These are phyloP conservation scores for Achatina immaculata DNA, from an alignment of 1,140 invertebrate species.

Conservation along the genomic window DNA sequence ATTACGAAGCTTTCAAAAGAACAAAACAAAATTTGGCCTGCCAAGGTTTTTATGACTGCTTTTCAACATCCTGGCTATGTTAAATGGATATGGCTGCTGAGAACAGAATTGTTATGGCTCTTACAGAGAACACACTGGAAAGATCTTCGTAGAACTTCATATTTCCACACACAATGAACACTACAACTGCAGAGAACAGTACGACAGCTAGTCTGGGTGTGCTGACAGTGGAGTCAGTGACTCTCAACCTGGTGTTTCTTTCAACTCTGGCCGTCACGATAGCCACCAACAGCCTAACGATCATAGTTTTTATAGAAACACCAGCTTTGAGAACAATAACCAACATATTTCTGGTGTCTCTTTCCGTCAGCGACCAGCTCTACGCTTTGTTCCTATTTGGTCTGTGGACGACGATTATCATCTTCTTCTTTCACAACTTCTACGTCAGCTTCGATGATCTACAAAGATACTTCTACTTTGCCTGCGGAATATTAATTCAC, in stretches of 20 bases:
- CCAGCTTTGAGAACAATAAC: not conserved
- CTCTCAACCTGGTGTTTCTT: not conserved
- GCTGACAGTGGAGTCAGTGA: not conserved
- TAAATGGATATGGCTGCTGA: too few relatives aligned
- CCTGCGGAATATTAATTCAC: slow-evolving; percentile 15
- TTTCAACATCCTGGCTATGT: too few relatives aligned
- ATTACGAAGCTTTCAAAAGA: too few relatives aligned
- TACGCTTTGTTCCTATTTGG: not conserved
- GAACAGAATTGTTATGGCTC: too few relatives aligned
- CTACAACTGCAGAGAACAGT: not conserved
- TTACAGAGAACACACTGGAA: too few relatives aligned
- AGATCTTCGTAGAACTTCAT: too few relatives aligned
- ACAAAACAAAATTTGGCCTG: too few relatives aligned
- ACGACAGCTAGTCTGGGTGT: not conserved
- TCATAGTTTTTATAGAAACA: not conserved
- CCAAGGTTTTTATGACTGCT: too few relatives aligned
- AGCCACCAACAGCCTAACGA: not conserved
- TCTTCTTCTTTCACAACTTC: not conserved
- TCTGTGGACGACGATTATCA: not conserved
- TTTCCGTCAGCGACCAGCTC: slow-evolving; percentile 5
- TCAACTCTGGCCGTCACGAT: not conserved
- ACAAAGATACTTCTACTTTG: not conserved
- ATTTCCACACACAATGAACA: not conserved
- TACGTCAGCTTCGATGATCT: not conserved
- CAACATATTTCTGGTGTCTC: slow-evolving; percentile 1